Base-by-base conservation (phyloP, 2,113 vertebrate species). In the Protomyctophum bolini region DNA sequence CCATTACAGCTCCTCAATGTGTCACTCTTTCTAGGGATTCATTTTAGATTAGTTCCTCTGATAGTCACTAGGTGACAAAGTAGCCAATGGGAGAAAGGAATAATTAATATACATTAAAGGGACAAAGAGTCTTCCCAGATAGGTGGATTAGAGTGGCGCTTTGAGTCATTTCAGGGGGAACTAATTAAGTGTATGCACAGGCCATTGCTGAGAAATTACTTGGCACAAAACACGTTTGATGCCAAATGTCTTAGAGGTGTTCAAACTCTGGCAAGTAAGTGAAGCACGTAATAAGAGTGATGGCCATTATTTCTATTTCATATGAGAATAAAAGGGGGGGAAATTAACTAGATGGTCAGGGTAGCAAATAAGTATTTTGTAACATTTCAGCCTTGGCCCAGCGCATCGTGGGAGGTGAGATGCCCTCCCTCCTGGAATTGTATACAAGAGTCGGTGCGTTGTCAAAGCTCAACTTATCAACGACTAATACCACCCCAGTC, bases 41-140 rank as follows among this genome's bases (percentile, higher is more conserved):
- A 62, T 75, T 83, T 72, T 54, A 71, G 76, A 85, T 83, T 41
- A 75, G 70, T 73, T 28, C 46, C n/a, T 56, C 8, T 82, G 72
- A 88, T 87, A 56, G 75, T 69, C 79, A 72, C 33, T 56, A 9
- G 49, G 69, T 74, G 80, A 88, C 84, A 74, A 83, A 75, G 66
- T 65, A 58, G 58, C 63, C 71, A 74, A 62, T 58, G 66, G 65
- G 70, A 77, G 63, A 46, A 60, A 55, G 65, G 63, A 75, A 81
- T 80, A 77, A 82, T 63, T 85, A 29, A 77, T 14, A 75, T 3
- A 70, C 69, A 79, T 68, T 68, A 70, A 71, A 72, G 56, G 49
- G 59, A 69, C 15, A 76, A 63, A 80, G 21, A 82, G 66, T 67
- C 51, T 66, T 80, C 29, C 66, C 66, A 61, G 71, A 76, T 64